Percentiles rank a stretch among this genome's conserved stretches.
Conservation (phyloP, 2,888 invertebrate species). For the Tenthredo livida region DNA sequence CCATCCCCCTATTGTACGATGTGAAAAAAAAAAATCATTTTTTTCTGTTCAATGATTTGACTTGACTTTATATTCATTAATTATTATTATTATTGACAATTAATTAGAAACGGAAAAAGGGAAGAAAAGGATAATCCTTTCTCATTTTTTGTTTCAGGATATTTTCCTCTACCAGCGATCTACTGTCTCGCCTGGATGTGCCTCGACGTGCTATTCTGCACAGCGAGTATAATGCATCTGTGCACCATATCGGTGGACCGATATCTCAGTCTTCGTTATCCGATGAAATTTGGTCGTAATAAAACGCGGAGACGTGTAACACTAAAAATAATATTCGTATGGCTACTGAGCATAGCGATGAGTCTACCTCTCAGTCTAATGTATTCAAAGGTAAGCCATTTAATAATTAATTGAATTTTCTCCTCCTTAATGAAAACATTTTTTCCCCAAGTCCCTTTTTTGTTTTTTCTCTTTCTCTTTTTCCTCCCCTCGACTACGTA, state of each 20-base stretch:
- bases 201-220: slow-evolving; percentile 96
- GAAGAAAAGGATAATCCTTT: no score
- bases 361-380: slow-evolving; percentile 93
- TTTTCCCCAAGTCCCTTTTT: neutral
- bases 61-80: no score
- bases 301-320: slow-evolving; percentile 92
- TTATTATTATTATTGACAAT: no score
- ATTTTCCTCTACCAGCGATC: slow-evolving; percentile 89
- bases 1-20: no score
- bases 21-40: neutral
- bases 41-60: neutral
- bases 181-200: slow-evolving; percentile 97
- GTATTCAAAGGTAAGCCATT: slow-evolving; percentile 88
- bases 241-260: slow-evolving; percentile 98
- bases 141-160: slow-evolving; percentile 81
- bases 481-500: neutral
- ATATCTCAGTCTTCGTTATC: slow-evolving; percentile 93
- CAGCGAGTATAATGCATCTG: slow-evolving; percentile 97
- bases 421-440: neutral
- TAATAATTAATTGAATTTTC: neutral
- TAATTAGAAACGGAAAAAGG: neutral
- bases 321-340: slow-evolving; percentile 95
- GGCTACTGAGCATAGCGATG: slow-evolving; percentile 95
- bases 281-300: slow-evolving; percentile 95
- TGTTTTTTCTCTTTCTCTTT: neutral